These are phyloP conservation scores for Amphimallon solstitiale DNA, from an alignment of 2,888 invertebrate species.

Conservation along the genomic window DNA sequence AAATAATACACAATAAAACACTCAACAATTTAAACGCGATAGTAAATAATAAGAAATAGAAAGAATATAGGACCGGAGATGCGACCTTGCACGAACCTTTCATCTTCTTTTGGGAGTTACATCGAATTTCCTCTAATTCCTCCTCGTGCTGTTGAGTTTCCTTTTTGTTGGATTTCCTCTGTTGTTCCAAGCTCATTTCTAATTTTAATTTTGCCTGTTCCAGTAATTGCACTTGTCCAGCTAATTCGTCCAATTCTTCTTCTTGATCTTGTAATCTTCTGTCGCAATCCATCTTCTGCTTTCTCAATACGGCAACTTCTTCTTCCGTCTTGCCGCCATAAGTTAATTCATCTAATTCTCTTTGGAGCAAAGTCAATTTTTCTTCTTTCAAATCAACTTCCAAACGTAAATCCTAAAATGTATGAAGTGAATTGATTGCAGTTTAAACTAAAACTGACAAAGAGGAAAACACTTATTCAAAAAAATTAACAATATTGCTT, in stretches of 20 bases:
- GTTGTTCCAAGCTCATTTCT: slow-evolving; percentile 93
- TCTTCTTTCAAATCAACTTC: slow-evolving; percentile 92
- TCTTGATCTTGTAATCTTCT: slow-evolving; percentile 87
- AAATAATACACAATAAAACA: slow-evolving; percentile 2
- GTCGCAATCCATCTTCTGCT: slow-evolving; percentile 88
- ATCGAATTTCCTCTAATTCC: slow-evolving; percentile 91
- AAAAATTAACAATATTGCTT: slow-evolving; percentile 32
- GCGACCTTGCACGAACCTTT: slow-evolving; percentile 69
- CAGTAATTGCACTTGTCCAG: slow-evolving; percentile 80
- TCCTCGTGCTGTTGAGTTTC: slow-evolving; percentile 92
- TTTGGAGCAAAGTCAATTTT: slow-evolving; percentile 79
- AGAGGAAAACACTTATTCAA: too few species aligned
- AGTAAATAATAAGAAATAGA: not conserved
- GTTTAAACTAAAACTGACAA: too few species aligned
- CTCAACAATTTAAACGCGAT: not conserved
- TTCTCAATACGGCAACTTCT: slow-evolving; percentile 83
- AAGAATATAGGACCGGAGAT: not conserved
- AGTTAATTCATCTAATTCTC: slow-evolving; percentile 88
- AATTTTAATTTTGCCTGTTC: slow-evolving; percentile 93
- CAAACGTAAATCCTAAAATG: slow-evolving; percentile 81
- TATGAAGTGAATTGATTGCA: too few species aligned
- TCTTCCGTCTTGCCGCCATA: slow-evolving; percentile 84
- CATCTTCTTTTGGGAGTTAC: slow-evolving; percentile 90
- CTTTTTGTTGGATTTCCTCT: slow-evolving; percentile 88
- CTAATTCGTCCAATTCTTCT: slow-evolving; percentile 95